Base-by-base conservation (phyloP, 2,113 vertebrate species). In the Accipiter cooperii region DNA sequence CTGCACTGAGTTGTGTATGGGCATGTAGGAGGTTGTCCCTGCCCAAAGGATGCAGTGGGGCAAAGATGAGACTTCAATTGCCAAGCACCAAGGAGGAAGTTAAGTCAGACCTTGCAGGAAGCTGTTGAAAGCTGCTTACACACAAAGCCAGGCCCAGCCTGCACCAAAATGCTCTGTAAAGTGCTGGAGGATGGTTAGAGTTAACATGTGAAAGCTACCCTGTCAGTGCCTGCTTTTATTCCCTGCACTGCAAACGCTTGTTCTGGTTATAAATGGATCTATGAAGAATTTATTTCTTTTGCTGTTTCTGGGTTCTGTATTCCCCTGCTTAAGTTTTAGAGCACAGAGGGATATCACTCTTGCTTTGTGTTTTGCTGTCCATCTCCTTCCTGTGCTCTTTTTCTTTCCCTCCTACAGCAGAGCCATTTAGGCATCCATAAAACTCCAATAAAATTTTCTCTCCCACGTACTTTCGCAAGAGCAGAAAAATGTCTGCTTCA, bases 401-500 rank as follows among this genome's bases (percentile, higher is more conserved):
- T 89, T 89, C 93, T 96, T 88, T 20, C 68, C 77, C 84, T 95
- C 81, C 93, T 91, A 80, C 94, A 79, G 89, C 87, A 93, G 29
- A 93, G 84, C 84, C 94, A 93, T 97, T 97, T 95, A 96, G 91
- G 81, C 94, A 91, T 88, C 97, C 89, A 96, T 97, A 97, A 97
- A 97, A 96, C 93, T 88, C 95, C 93, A 94, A 83, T 96, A 95
- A 96, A 95, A 94, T 96, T 71, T 93, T 66, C 91, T 91, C 89
- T 94, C 95, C 95, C 94, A 90, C 96, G 73, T 90, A 82, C 87
- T 87, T 93, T 8, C 54, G 63, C 75, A 34, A 42, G 94, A 91
- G 84, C 91, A 96, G 91, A 94, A 85, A 95, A 95, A 95, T 70
- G 63, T 33, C 89, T 95, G 94, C 93, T 87, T 76, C 66, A 17